Conservation (phyloP, 2,797 vertebrate genomes). For the Spea hammondii region DNA sequence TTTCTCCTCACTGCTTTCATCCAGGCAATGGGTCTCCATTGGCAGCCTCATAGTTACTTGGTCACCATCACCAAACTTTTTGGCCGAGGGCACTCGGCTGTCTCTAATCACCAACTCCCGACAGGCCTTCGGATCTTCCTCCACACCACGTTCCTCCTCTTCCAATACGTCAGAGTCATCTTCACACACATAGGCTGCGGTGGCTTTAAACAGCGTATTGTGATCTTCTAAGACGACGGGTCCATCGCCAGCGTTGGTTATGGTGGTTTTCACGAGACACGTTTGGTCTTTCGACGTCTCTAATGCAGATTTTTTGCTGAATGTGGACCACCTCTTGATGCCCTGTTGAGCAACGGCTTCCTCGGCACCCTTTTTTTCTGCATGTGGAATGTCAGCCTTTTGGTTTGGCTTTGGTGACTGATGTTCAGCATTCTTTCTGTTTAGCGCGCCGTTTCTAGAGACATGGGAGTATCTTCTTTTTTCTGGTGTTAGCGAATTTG, state of each 20-base stretch:
- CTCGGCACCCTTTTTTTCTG: not conserved
- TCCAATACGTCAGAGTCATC: slow-evolving; percentile 54
- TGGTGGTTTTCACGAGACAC: not conserved
- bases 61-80: slow-evolving; percentile 55
- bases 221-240: slow-evolving; percentile 52
- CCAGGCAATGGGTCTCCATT: not conserved
- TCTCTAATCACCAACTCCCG: slow-evolving; percentile 51
- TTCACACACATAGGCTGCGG: slow-evolving; percentile 63
- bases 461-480: not conserved
- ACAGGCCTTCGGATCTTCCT: slow-evolving; percentile 46
- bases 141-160: slow-evolving; percentile 48
- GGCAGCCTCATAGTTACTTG: slow-evolving; percentile 23
- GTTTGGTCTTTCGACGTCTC: not conserved
- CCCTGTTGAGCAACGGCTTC: not conserved
- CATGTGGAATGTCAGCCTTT: not conserved
- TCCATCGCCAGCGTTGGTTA: not conserved
- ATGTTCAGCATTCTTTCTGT: not conserved
- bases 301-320: not conserved
- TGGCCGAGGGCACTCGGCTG: slow-evolving; percentile 54
- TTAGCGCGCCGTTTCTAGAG: not conserved
- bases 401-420: not conserved
- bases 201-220: slow-evolving; percentile 62
- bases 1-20: not conserved
- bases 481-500: not conserved
- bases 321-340: not conserved